Conservation (phyloP, 1,140 invertebrate species). For the Agraylea sexmaculata region DNA sequence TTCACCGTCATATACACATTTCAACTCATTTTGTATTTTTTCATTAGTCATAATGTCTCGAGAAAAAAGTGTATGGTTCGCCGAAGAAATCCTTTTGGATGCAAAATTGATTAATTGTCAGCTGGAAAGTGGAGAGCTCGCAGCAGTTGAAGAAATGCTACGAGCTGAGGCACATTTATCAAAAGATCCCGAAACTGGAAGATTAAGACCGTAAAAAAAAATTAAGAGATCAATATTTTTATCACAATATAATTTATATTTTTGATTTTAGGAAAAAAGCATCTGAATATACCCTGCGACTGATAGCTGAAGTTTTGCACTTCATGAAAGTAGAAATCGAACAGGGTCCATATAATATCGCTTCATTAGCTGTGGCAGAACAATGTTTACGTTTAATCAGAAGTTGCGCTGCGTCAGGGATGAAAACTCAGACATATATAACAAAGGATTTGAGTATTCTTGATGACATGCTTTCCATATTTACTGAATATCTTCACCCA, state of each 20-base stretch:
- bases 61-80: slow-evolving; percentile 41
- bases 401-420: slow-evolving; percentile 37
- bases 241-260: slow-evolving; percentile 2
- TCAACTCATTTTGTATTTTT: slow-evolving; percentile 1
- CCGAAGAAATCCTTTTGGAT: slow-evolving; percentile 38
- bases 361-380: slow-evolving; percentile 36
- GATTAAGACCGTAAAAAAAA: slow-evolving; percentile 35
- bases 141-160: slow-evolving; percentile 38
- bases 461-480: slow-evolving; percentile 37
- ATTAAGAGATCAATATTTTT: neutral
- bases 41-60: slow-evolving; percentile 28
- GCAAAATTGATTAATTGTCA: slow-evolving; percentile 39
- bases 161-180: slow-evolving; percentile 38
- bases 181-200: slow-evolving; percentile 36
- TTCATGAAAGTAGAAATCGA: slow-evolving; percentile 38
- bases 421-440: slow-evolving; percentile 41
- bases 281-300: slow-evolving; percentile 37
- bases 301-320: slow-evolving; percentile 39
- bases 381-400: slow-evolving; percentile 36
- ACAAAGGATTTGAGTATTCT: slow-evolving; percentile 39
- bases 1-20: too few relatives aligned
- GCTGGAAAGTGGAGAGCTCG: slow-evolving; percentile 38
- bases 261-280: slow-evolving; percentile 36
- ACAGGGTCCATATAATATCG: slow-evolving; percentile 35
- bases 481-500: slow-evolving; percentile 38